Evolutionary conservation across 2,888 invertebrate genomes (phyloP).

Genomic region (Brenthis daphne): DNA sequence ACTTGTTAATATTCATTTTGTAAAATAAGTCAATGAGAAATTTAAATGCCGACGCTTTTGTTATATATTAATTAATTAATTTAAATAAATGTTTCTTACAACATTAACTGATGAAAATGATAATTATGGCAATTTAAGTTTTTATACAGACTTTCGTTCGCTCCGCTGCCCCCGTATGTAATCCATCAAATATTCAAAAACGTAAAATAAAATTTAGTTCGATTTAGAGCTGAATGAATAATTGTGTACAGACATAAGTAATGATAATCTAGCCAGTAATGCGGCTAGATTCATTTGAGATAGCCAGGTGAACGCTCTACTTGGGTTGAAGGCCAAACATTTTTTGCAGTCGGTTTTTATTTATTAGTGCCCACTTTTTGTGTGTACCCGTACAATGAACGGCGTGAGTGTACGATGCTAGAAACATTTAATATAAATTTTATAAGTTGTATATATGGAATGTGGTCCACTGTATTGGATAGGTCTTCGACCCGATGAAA

Average conservation of each 20-base stretch:
- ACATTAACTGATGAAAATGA: conserved; percentile 12
- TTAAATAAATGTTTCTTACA: background rate
- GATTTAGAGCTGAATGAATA: conserved; percentile 33
- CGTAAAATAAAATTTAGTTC: conserved; percentile 21
- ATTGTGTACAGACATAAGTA: conserved; percentile 38
- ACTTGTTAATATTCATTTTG: background rate
- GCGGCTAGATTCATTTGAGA: conserved; percentile 58
- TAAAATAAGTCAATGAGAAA: too few species aligned
- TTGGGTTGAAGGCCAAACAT: conserved; percentile 73
- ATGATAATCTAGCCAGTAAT: conserved; percentile 49
- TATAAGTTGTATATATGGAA: conserved; percentile 14
- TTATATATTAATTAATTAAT: background rate
- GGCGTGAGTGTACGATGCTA: conserved; percentile 54
- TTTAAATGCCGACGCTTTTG: too few species aligned
- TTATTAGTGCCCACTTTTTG: conserved; percentile 56
- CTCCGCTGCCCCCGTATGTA: conserved; percentile 24
- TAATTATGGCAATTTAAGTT: conserved; percentile 27
- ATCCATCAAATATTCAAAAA: conserved; percentile 25
- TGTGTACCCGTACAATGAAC: conserved; percentile 50
- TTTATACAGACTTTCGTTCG: conserved; percentile 21
- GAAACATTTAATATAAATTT: conserved; percentile 28
- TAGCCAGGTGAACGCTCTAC: conserved; percentile 72
- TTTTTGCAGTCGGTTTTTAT: conserved; percentile 67
- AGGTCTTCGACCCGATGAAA: conserved; percentile 9
- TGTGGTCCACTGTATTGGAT: conserved; percentile 18